Evolutionary conservation across 2,113 vertebrate genomes (phyloP).

Genomic region (Cricetomys ansorgei): DNA sequence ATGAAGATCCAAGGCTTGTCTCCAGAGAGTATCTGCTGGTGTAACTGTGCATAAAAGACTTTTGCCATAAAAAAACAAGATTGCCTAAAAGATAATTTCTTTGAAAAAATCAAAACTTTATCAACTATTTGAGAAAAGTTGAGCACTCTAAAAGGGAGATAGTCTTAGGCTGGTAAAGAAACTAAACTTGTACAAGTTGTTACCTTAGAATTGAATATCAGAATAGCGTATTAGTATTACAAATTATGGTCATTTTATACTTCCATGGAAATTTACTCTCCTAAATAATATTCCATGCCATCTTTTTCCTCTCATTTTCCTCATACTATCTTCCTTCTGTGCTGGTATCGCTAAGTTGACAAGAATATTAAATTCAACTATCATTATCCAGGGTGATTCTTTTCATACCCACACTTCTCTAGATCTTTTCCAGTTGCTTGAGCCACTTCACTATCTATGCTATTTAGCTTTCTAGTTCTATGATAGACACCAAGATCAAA

Average conservation of each 20-base stretch:
- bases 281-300: neutral
- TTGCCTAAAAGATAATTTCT: neutral
- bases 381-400: too few relatives aligned
- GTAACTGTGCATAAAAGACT: neutral
- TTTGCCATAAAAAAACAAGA: conserved; percentile 11
- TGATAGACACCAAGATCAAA: neutral
- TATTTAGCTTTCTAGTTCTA: neutral
- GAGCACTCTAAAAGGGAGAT: neutral
- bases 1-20: conserved; percentile 39
- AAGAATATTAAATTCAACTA: neutral
- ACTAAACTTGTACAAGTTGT: neutral
- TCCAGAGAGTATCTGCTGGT: neutral
- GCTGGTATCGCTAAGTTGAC: neutral
- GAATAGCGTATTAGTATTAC: neutral
- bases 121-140: conserved; percentile 22
- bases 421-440: neutral
- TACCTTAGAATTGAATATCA: neutral
- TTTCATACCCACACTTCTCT: neutral
- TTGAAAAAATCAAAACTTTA: conserved; percentile 12
- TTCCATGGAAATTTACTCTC: neutral
- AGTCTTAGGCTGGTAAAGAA: neutral
- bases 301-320: neutral
- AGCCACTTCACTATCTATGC: neutral
- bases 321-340: neutral
- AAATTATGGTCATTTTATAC: neutral